Conservation (phyloP, 92 coral and sea anemone species). For the Phenganax marumi region DNA sequence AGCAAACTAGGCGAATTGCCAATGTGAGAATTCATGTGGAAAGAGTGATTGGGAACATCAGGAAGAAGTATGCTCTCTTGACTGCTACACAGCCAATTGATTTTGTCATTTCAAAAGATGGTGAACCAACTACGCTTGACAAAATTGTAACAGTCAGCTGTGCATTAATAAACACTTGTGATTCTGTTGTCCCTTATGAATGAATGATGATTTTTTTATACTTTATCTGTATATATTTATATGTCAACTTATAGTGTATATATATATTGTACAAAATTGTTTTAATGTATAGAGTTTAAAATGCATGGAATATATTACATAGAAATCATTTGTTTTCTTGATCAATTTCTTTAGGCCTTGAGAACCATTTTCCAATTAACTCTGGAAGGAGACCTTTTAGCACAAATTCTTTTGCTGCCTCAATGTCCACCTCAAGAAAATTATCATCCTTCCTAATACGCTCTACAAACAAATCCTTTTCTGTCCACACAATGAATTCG, state of each 20-base stretch:
- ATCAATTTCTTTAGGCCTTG: not conserved
- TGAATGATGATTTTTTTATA: not conserved
- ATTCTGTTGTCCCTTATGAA: not conserved
- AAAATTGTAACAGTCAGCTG: conserved; percentile 6
- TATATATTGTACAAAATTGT: too few species aligned
- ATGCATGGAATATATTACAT: too few species aligned
- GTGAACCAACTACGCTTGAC: conserved; percentile 5
- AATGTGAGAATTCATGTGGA: too few species aligned
- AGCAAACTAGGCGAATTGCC: too few species aligned
- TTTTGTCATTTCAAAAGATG: not conserved
- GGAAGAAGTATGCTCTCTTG: not conserved
- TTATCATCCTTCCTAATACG: not conserved
- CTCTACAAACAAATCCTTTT: not conserved
- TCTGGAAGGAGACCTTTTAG: not conserved
- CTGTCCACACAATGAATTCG: not conserved
- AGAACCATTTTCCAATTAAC: not conserved
- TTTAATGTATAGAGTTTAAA: too few species aligned
- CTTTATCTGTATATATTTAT: too few species aligned
- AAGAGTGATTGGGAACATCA: too few species aligned
- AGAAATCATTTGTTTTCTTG: too few species aligned
- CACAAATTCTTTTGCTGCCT: not conserved
- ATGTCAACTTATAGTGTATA: too few species aligned
- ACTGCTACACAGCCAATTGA: conserved; percentile 20
- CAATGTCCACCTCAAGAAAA: not conserved
- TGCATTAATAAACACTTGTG: conserved; percentile 7